Base-by-base conservation (phyloP, 2,888 invertebrate species). In the Cancer borealis region DNA sequence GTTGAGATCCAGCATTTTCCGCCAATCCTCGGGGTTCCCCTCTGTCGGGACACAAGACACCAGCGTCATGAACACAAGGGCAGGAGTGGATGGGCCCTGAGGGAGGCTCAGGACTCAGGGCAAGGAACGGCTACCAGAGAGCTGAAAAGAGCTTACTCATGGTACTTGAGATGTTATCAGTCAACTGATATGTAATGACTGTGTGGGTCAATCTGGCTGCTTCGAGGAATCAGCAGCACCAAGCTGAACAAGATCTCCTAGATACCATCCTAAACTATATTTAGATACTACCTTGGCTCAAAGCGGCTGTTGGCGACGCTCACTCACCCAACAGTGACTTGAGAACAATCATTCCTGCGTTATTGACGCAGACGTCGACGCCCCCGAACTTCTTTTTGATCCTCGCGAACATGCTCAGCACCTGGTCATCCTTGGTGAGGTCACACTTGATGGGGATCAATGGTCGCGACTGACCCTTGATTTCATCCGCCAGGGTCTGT, bases 321-420 rank as follows among this genome's bases (percentile, higher is more conserved):
- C n/a, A 79, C 26, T 26, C 96, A 96, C 96, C 96, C 49, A 97
- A 96, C 1, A 97, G 96, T 14, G 96, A 96, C 0, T 96, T 96
- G 49, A 96, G 96, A 84, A 96, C 96, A 1, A 96, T 2, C 98
- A 94, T 88, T 30, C 95, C 95, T 45, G 95, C 95, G 90, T 95
- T 95, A 66, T 95, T 95, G 88, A 95, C 96, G 93, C 97, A 96
- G 5, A 98, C 97, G 96, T 97, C 97, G 47, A 97, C 96, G 12
- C 97, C 97, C 0, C 97, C 97, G 3, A 97, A 96, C 1, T 97
- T 96, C 26, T 96, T 95, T 39, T 97, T 97, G 88, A 97, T 97
- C 96, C 96, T 96, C 60, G 96, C 96, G 96, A 97, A 97, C 73
- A 97, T 97, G 21, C 96, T 96, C 88, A 97, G 96, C 46, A 98